Base-by-base conservation (phyloP, 1,140 invertebrate species). In the Drosophila lowei region DNA sequence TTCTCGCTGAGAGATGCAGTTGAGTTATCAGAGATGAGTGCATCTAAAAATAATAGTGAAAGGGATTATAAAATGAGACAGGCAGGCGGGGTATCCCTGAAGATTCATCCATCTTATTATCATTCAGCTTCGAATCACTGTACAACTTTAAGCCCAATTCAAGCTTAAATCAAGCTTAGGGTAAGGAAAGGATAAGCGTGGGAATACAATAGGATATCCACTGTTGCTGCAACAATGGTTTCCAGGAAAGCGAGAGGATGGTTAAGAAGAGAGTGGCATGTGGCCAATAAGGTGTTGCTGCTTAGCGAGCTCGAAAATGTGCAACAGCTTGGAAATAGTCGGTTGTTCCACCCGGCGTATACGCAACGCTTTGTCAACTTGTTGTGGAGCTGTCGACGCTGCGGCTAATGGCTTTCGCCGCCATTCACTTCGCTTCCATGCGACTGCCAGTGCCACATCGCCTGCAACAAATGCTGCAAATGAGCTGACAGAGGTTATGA, bases 311-410 rank as follows among this genome's bases (percentile, higher is more conserved):
- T 66, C 62, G 83, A 86, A 83, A 89, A 63, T 73, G 83, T 88
- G 75, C 84, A 88, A 79, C 83, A 88, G 83, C 83, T 84, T 83
- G 83, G 83, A 88, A 88, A 86, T 79, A 68, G 71, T 88, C 78
- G 67, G 75, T 52, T 44, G 55, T 54, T 63, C 77, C 30, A 80
- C 67, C 63, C 58, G 60, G 72, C 81, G 81, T 81, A 85, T 85
- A 79, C 83, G 73, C 76, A 81, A 78, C 62, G 60, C 42, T 52
- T 67, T 68, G 77, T 72, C 75, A 50, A 46, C 53, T 71, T 71
- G 65, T 59, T 71, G 67, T 58, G 50, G 42, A 72, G 66, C 60
- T 57, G 59, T 55, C 67, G 59, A 43, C 50, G 48, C 57, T 57
- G 64, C 64, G 55, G 59, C 55, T 77, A 59, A 71, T 78, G 75